Conservation (phyloP, 2,113 vertebrate species). For the Callospermophilus lateralis region DNA sequence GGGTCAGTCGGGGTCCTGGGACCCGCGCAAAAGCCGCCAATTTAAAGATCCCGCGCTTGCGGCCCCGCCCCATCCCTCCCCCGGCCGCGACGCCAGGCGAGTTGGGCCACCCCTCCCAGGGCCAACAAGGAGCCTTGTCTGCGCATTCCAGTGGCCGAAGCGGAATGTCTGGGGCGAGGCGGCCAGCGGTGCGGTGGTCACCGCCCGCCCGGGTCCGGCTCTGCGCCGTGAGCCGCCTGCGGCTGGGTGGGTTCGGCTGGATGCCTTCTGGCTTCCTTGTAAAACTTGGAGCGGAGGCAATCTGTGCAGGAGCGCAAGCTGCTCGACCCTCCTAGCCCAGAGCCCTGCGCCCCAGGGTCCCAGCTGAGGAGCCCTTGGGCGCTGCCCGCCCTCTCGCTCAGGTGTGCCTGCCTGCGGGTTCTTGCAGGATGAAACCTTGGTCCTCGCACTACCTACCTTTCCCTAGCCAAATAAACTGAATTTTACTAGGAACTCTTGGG, state of each 20-base stretch:
- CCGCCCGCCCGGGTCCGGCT: background rate
- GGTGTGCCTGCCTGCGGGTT: background rate
- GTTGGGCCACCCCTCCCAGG: background rate
- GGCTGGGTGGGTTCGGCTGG: background rate
- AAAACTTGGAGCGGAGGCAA: too few relatives aligned
- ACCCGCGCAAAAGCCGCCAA: background rate
- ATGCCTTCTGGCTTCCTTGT: background rate
- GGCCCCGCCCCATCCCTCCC: slow-evolving; percentile 36
- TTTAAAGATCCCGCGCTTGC: slow-evolving; percentile 73
- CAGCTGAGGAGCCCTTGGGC: too few relatives aligned
- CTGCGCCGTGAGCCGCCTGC: background rate
- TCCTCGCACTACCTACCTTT: background rate
- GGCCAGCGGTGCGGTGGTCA: slow-evolving; percentile 44
- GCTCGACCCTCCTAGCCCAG: background rate
- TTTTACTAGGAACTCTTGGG: background rate
- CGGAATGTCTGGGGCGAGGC: slow-evolving; percentile 61
- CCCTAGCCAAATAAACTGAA: background rate
- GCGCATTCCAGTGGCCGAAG: slow-evolving; percentile 49
- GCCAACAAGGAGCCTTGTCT: background rate
- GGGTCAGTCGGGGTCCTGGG: background rate
- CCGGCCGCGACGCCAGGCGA: background rate
- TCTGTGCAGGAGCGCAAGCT: background rate
- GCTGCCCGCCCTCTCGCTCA: background rate
- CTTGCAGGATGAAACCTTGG: background rate
- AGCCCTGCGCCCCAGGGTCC: background rate